These are phyloP conservation scores for Lysiphlebus fabarum DNA, from an alignment of 1,140 invertebrate species.

Conservation along the genomic window DNA sequence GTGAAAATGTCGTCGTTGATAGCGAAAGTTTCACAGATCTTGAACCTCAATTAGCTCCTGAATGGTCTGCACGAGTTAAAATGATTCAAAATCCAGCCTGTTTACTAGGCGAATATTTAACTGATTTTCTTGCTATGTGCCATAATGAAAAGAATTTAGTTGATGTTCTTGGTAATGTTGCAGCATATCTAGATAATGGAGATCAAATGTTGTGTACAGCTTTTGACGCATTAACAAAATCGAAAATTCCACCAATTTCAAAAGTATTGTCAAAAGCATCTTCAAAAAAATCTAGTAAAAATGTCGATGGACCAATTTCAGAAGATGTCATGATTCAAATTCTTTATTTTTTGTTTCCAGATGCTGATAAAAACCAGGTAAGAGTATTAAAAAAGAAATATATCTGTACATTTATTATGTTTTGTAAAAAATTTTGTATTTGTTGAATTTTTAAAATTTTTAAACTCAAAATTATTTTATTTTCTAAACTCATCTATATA, in stretches of 20 bases:
- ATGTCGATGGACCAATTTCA: conserved; percentile 68
- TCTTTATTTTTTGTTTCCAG: conserved; percentile 84
- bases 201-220: conserved; percentile 47
- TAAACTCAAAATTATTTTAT: background rate
- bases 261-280: conserved; percentile 51
- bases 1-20: conserved; percentile 84
- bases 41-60: conserved; percentile 78
- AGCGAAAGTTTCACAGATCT: conserved; percentile 84
- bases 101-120: conserved; percentile 65
- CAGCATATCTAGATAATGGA: conserved; percentile 37
- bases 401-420: conserved; percentile 3
- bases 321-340: conserved; percentile 74
- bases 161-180: conserved; percentile 60
- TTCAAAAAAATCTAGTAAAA: conserved; percentile 52
- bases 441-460: conserved; percentile 1
- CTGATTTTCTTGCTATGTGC: conserved; percentile 58
- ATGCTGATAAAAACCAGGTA: conserved; percentile 69
- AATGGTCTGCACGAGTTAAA: conserved; percentile 69
- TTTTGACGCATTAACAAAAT: conserved; percentile 59
- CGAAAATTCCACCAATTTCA: conserved; percentile 59
- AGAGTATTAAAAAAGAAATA: conserved; percentile 23
- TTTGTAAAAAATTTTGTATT: background rate
- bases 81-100: conserved; percentile 62
- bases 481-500: conserved; percentile 9
- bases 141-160: conserved; percentile 52